phyloP scores from a whole-genome alignment of 2,113 vertebrate genomes.

The Stigmatopora nigra region DNA sequence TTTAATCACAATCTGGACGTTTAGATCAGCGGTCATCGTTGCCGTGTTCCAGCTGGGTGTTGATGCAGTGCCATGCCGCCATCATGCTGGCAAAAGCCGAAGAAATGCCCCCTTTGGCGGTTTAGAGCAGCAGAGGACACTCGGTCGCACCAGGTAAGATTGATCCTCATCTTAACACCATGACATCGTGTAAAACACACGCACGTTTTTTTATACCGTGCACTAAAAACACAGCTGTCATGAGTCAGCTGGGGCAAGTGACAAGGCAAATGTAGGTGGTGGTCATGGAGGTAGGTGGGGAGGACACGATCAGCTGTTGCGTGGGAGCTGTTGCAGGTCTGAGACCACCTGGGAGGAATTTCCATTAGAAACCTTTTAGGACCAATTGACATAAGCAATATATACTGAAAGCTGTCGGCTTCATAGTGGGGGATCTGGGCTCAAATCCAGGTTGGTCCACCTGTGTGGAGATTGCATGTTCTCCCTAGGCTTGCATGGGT shows the following conservation, averaged over 20 bases:
- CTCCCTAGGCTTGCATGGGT: too few species aligned
- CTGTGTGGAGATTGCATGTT: too few species aligned
- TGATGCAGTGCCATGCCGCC: conserved; percentile 6
- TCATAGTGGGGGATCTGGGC: too few species aligned
- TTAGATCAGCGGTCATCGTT: neutral
- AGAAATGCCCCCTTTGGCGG: neutral
- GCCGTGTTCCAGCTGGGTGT: neutral
- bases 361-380: too few species aligned
- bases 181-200: neutral
- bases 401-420: too few species aligned
- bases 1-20: neutral
- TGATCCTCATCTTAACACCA: neutral
- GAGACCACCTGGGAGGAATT: neutral
- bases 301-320: neutral
- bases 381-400: neutral
- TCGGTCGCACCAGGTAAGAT: conserved; percentile 6
- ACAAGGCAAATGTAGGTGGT: neutral
- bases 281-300: neutral
- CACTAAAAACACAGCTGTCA: neutral
- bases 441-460: too few species aligned
- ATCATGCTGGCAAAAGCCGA: neutral
- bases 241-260: neutral
- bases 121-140: neutral
- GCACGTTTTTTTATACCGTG: neutral
- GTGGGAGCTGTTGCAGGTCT: neutral